phyloP scores from a whole-genome alignment of 2,797 vertebrate genomes.

The Cygnus olor region DNA sequence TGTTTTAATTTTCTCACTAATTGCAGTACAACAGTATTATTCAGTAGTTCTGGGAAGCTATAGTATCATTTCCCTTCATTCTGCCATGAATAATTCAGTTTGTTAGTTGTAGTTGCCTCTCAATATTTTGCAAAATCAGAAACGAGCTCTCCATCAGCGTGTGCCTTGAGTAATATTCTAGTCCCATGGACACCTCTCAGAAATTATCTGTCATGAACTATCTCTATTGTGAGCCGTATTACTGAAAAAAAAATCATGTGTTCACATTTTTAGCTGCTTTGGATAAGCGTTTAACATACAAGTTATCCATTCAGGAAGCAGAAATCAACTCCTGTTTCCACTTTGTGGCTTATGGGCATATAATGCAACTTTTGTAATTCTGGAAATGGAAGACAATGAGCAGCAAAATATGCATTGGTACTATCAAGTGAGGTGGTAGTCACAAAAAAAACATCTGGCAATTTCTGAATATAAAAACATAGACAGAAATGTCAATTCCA shows the following conservation, averaged over 20 bases:
- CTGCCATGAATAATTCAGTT: not conserved
- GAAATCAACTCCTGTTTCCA: not conserved
- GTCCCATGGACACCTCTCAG: not conserved
- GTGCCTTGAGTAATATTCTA: not conserved
- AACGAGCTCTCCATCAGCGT: not conserved
- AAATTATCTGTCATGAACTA: not conserved
- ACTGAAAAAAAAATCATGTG: not conserved
- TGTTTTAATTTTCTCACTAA: not conserved
- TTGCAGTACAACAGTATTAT: not conserved
- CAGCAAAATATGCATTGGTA: not conserved
- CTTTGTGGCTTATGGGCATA: fast-evolving
- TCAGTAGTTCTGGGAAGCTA: not conserved
- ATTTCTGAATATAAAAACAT: not conserved
- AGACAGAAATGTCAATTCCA: fast-evolving
- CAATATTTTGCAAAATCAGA: not conserved
- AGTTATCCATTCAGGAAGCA: not conserved
- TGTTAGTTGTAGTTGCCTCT: not conserved
- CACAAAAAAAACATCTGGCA: not conserved
- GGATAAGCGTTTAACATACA: not conserved
- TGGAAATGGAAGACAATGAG: not conserved
- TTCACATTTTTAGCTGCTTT: not conserved
- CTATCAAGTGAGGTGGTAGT: not conserved
- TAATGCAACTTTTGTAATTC: not conserved
- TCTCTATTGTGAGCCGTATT: not conserved
- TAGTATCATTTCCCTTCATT: not conserved